These are phyloP conservation scores for Pantherophis vulpinus DNA, from an alignment of 2,797 vertebrate genomes.

Conservation along the genomic window DNA sequence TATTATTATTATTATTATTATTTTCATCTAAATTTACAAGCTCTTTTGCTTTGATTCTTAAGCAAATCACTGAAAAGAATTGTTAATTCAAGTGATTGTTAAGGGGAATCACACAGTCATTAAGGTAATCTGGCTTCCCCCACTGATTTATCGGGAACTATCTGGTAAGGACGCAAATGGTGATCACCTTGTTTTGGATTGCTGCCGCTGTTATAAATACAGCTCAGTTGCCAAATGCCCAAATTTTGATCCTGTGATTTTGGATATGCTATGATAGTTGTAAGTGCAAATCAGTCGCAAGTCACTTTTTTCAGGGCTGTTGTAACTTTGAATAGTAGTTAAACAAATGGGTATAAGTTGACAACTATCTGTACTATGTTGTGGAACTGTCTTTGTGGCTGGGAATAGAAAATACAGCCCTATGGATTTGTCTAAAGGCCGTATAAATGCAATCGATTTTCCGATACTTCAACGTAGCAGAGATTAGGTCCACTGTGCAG, in stretches of 20 bases:
- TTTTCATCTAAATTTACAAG: not conserved
- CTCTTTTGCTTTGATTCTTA: not conserved
- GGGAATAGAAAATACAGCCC: not conserved
- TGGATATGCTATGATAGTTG: not conserved
- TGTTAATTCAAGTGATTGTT: not conserved
- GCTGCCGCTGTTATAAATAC: not conserved
- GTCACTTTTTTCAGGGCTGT: not conserved
- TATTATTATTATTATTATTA: no score
- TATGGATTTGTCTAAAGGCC: not conserved
- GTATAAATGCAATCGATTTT: not conserved
- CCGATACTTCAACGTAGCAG: not conserved
- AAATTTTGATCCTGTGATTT: not conserved
- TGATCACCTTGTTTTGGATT: not conserved
- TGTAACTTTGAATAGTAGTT: not conserved
- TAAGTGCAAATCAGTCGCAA: not conserved
- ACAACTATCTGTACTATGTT: not conserved
- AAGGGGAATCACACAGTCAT: not conserved
- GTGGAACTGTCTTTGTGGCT: not conserved
- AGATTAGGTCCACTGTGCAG: not conserved
- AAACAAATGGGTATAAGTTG: not conserved
- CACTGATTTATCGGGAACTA: not conserved
- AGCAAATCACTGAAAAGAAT: not conserved
- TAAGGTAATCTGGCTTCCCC: not conserved
- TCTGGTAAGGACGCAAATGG: not conserved
- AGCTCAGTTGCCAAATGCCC: not conserved